Conservation (phyloP, 2,113 vertebrate genomes). For the Dunckerocampus dactyliophorus region DNA sequence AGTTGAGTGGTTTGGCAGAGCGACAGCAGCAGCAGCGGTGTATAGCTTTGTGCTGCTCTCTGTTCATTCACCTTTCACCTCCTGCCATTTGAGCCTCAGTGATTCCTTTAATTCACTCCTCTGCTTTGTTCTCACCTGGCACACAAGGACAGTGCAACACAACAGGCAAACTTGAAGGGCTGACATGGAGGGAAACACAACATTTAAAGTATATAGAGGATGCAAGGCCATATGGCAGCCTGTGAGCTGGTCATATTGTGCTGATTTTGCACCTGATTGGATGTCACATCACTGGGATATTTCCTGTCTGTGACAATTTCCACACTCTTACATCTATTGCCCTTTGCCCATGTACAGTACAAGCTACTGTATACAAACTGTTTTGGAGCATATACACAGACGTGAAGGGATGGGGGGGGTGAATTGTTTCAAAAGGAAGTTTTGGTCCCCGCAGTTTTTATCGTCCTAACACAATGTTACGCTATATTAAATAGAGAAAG, state of each 20-base stretch:
- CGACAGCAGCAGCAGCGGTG: constrained; percentile 56
- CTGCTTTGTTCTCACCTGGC: constrained; percentile 41
- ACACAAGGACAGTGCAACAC: constrained; percentile 26
- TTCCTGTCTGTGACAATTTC: constrained; percentile 6
- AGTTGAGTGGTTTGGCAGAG: constrained; percentile 60
- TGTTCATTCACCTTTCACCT: constrained; percentile 69
- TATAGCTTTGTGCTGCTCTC: constrained; percentile 58
- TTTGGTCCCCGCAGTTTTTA: too few species aligned
- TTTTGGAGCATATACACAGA: too few species aligned
- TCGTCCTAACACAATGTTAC: too few species aligned
- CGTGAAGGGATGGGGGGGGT: too few species aligned
- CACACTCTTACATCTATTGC: background rate
- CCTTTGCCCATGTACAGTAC: background rate
- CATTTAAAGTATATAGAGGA: background rate
- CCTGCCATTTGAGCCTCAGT: constrained; percentile 73
- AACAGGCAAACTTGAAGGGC: constrained; percentile 21
- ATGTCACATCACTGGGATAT: constrained; percentile 14
- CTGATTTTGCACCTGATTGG: constrained; percentile 31
- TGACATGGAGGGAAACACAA: constrained; percentile 3
- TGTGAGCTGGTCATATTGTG: constrained; percentile 26
- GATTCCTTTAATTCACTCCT: constrained; percentile 65
- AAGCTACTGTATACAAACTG: background rate
- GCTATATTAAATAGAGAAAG: too few species aligned
- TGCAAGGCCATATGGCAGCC: constrained; percentile 36
- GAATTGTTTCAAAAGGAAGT: too few species aligned